These are phyloP conservation scores for Tonatia bakeri DNA, from an alignment of 2,113 vertebrate genomes.

Conservation along the genomic window DNA sequence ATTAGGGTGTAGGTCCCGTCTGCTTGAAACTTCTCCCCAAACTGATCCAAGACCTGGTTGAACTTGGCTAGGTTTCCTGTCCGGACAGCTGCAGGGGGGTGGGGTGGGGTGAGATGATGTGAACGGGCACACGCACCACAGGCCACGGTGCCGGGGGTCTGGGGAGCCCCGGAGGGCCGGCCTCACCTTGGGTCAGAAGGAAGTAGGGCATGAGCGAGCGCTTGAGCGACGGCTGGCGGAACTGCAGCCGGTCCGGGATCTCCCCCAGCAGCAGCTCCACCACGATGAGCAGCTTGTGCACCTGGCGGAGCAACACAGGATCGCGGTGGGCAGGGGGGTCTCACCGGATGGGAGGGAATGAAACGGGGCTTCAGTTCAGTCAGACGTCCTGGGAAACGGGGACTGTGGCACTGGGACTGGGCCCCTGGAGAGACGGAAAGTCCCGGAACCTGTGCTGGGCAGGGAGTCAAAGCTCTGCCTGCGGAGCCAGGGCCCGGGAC, in stretches of 20 bases:
- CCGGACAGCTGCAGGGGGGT: conserved; percentile 86
- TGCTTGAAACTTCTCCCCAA: conserved; percentile 96
- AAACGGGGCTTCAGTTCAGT: background rate
- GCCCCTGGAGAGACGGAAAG: background rate
- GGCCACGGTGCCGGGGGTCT: background rate
- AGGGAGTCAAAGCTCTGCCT: background rate
- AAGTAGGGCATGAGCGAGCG: conserved; percentile 98
- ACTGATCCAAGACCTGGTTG: conserved; percentile 96
- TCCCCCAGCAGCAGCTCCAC: conserved; percentile 96
- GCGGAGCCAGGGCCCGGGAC: background rate
- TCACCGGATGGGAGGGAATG: rapidly evolving
- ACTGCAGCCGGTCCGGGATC: conserved; percentile 97
- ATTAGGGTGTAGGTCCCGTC: conserved; percentile 98
- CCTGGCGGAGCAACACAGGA: conserved; percentile 73
- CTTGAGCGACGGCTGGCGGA: conserved; percentile 96
- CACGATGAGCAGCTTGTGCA: conserved; percentile 97
- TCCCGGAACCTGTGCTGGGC: background rate
- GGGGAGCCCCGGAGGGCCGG: rapidly evolving
- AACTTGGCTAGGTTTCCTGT: conserved; percentile 97
- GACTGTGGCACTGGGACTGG: background rate
- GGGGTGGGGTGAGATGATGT: background rate
- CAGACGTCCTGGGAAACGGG: background rate
- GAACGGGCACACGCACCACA: rapidly evolving
- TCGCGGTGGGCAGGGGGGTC: background rate
- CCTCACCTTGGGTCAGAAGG: conserved; percentile 94